These are phyloP conservation scores for Protobothrops flavoviridis DNA, from an alignment of 2,113 vertebrate genomes.

Conservation along the genomic window DNA sequence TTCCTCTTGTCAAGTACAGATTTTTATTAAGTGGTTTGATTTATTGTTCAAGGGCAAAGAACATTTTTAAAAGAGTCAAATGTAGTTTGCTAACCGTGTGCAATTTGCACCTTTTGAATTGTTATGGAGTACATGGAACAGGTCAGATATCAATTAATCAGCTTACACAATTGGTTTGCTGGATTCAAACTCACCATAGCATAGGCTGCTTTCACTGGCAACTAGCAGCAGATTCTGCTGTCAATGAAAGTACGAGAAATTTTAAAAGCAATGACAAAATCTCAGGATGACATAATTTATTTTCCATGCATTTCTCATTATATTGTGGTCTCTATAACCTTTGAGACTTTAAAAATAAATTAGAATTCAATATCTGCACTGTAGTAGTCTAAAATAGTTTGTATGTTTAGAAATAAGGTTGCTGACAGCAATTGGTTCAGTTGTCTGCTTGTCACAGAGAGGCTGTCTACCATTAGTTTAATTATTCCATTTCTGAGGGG, in stretches of 20 bases:
- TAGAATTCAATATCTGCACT: not conserved
- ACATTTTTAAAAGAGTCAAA: not conserved
- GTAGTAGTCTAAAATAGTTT: not conserved
- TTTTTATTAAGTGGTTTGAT: constrained; percentile 26
- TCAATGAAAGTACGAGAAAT: not conserved
- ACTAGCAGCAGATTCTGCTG: not conserved
- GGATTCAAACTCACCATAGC: not conserved
- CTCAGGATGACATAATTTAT: not conserved
- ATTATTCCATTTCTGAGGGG: not conserved
- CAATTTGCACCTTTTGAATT: not conserved
- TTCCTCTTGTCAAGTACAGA: constrained; percentile 13
- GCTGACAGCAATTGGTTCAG: not conserved
- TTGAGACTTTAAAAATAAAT: not conserved
- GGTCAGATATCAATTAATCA: constrained; percentile 11
- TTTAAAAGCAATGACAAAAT: not conserved
- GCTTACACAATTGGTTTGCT: constrained; percentile 7
- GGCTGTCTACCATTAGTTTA: not conserved
- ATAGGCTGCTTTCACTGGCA: not conserved
- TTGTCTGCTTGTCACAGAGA: not conserved
- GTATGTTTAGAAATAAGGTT: not conserved
- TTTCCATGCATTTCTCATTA: not conserved
- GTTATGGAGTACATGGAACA: not conserved
- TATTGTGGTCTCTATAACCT: not conserved
- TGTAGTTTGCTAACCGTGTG: not conserved
- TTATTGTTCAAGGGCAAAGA: constrained; percentile 25